These are phyloP conservation scores for Motacilla alba DNA, from an alignment of 2,113 vertebrate genomes.

Conservation along the genomic window DNA sequence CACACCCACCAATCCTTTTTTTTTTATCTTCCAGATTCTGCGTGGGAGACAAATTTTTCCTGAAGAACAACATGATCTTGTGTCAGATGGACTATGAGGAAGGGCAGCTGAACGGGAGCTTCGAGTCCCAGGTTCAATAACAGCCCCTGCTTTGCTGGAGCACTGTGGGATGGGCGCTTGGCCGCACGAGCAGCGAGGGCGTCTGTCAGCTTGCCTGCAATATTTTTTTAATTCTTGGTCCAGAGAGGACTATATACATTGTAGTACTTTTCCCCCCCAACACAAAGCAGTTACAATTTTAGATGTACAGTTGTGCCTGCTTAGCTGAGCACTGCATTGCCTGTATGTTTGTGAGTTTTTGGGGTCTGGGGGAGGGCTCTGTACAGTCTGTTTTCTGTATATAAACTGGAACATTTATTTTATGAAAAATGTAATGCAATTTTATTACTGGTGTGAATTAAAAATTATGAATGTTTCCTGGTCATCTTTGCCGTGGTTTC, in stretches of 20 bases:
- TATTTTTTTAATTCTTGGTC: conserved; percentile 90
- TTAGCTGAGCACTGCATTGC: conserved; percentile 94
- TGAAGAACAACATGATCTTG: conserved; percentile 99
- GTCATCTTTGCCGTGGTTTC: conserved; percentile 59
- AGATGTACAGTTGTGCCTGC: conserved; percentile 93
- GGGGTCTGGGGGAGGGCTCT: conserved; percentile 89
- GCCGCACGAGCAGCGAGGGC: conserved; percentile 77
- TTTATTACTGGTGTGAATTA: conserved; percentile 99
- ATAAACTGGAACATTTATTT: conserved; percentile 99
- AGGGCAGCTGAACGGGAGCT: conserved; percentile 98
- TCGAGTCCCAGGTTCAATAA: conserved; percentile 98
- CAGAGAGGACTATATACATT: conserved; percentile 86
- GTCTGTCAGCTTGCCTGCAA: conserved; percentile 90
- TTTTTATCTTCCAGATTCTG: conserved; percentile 86
- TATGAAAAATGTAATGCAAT: conserved; percentile 99
- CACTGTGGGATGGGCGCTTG: conserved; percentile 77
- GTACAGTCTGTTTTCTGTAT: conserved; percentile 99
- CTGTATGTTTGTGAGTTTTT: conserved; percentile 92
- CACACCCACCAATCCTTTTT: background rate
- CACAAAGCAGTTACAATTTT: conserved; percentile 93
- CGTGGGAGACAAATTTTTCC: conserved; percentile 99
- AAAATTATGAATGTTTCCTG: conserved; percentile 88
- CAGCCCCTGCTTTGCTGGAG: conserved; percentile 65
- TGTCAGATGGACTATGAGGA: conserved; percentile 99
- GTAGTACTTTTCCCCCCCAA: conserved; percentile 82